Conservation (phyloP, 2,888 invertebrate species). For the Cephonodes hylas region DNA sequence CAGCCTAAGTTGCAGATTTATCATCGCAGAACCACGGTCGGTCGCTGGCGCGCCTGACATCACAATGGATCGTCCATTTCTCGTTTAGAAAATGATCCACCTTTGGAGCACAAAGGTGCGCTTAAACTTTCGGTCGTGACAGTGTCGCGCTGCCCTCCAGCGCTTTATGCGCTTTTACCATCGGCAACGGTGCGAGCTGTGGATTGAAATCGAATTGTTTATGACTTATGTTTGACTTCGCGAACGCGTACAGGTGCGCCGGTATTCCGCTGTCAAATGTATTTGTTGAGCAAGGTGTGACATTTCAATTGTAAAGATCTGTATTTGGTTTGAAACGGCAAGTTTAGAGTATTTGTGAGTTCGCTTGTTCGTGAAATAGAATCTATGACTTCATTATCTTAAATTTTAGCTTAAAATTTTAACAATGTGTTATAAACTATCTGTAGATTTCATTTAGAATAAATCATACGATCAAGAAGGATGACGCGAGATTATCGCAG, state of each 20-base stretch:
- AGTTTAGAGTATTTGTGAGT: no score
- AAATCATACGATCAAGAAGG: background rate
- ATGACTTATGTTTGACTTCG: background rate
- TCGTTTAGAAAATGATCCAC: slow-evolving; percentile 45
- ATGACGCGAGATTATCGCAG: background rate
- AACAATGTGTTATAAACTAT: no score
- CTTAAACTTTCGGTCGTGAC: slow-evolving; percentile 39
- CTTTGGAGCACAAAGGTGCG: slow-evolving; percentile 27
- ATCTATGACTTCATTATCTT: no score
- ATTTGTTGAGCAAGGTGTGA: background rate
- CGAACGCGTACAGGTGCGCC: background rate
- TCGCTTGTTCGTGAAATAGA: no score
- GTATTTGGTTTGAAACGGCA: no score
- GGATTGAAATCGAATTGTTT: slow-evolving; percentile 16
- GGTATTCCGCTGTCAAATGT: background rate
- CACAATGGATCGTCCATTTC: slow-evolving; percentile 65
- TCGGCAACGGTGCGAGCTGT: slow-evolving; percentile 25
- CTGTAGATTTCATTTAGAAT: no score
- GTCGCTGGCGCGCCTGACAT: slow-evolving; percentile 49
- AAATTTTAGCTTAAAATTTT: no score
- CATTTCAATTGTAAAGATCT: background rate
- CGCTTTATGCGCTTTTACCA: slow-evolving; percentile 38
- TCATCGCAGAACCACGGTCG: slow-evolving; percentile 34
- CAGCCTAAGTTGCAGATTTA: slow-evolving; percentile 42
- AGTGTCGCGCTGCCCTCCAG: slow-evolving; percentile 33